phyloP scores from a whole-genome alignment of 2,888 invertebrate species.

The Leptinotarsa haldemani region DNA sequence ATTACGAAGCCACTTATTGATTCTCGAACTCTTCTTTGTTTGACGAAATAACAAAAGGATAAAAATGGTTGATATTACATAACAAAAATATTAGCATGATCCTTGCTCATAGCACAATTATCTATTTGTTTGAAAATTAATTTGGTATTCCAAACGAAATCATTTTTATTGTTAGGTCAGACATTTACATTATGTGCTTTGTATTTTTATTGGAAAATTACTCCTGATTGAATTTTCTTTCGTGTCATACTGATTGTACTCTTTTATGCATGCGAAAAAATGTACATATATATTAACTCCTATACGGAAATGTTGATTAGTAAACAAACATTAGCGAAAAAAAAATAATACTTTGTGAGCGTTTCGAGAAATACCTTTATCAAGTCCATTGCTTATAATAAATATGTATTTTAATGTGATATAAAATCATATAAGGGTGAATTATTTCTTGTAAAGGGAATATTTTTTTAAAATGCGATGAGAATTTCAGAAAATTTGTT shows the following conservation, averaged over 20 bases:
- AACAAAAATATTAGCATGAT: slow-evolving; percentile 32
- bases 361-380: too few species aligned
- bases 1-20: slow-evolving; percentile 5
- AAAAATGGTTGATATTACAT: slow-evolving; percentile 18
- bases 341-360: too few species aligned
- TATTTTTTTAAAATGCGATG: too few species aligned
- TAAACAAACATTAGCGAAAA: too few species aligned
- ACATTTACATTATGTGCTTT: slow-evolving; percentile 30
- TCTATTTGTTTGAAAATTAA: slow-evolving; percentile 27
- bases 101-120: slow-evolving; percentile 28
- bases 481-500: too few species aligned
- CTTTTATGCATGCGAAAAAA: neutral
- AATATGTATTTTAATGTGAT: too few species aligned
- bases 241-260: slow-evolving; percentile 11
- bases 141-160: slow-evolving; percentile 25
- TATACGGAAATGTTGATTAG: too few species aligned
- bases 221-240: slow-evolving; percentile 30
- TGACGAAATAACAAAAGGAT: slow-evolving; percentile 20
- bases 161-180: slow-evolving; percentile 29
- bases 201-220: slow-evolving; percentile 38
- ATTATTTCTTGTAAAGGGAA: too few species aligned
- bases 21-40: slow-evolving; percentile 7
- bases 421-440: too few species aligned
- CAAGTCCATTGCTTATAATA: too few species aligned
- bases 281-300: too few species aligned